These are phyloP conservation scores for Phenganax subtilis DNA, from an alignment of 92 coral and sea anemone species.

Conservation along the genomic window DNA sequence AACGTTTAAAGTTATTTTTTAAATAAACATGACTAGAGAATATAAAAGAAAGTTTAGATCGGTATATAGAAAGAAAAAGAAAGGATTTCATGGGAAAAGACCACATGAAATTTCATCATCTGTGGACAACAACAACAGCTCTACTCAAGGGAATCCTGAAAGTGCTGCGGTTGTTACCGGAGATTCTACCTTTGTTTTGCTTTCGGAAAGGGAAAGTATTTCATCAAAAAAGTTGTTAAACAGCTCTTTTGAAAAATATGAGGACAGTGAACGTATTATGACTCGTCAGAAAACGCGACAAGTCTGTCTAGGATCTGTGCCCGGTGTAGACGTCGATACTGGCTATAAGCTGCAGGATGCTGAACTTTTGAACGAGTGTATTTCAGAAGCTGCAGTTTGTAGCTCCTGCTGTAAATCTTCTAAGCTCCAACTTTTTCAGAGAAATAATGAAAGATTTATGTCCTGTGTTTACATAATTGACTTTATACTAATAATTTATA, in stretches of 20 bases:
- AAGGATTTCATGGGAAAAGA: conserved; percentile 41
- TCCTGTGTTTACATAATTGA: too few relatives aligned
- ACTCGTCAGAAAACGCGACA: conserved; percentile 41
- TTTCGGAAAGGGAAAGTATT: conserved; percentile 23
- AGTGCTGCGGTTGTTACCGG: conserved; percentile 21
- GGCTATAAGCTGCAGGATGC: conserved; percentile 56
- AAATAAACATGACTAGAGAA: conserved; percentile 27
- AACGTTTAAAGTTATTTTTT: conserved; percentile 5
- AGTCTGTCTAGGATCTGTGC: conserved; percentile 16
- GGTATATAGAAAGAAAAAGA: conserved; percentile 38
- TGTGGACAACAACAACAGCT: conserved; percentile 43
- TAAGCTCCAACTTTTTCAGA: conserved; percentile 51
- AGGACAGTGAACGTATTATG: conserved; percentile 18
- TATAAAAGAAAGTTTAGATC: conserved; percentile 47
- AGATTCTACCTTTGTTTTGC: conserved; percentile 16
- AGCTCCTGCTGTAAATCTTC: conserved; percentile 50
- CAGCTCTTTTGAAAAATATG: conserved; percentile 49
- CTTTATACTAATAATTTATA: too few relatives aligned
- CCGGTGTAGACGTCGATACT: conserved; percentile 41
- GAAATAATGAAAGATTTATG: conserved; percentile 31
- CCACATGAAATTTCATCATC: conserved; percentile 41
- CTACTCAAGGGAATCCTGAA: conserved; percentile 26
- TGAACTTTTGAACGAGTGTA: conserved; percentile 47
- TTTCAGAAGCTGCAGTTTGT: conserved; percentile 49
- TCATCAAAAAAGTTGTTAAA: conserved; percentile 45